Percentiles rank a stretch among this genome's conserved stretches.
Evolutionary conservation across 2,888 invertebrate species (phyloP).

Genomic region (Rhodophaea formosa): DNA sequence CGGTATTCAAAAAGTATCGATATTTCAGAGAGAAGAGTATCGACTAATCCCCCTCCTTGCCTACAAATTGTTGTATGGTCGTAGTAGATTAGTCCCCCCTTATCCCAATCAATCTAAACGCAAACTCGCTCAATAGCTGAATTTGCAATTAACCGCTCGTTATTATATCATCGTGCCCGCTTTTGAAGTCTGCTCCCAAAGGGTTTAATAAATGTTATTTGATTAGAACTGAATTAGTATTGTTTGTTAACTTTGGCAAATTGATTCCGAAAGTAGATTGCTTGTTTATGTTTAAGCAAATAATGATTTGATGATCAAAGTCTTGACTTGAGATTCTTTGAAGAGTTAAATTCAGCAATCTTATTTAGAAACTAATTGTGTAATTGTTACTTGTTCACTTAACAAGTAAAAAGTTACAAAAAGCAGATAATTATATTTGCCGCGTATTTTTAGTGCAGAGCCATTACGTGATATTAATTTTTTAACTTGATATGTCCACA

Average conservation of each 20-base stretch:
- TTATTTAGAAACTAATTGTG: no score
- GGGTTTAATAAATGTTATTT: conserved; percentile 30
- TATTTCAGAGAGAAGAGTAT: conserved; percentile 20
- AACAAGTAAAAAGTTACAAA: no score
- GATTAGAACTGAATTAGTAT: conserved; percentile 32
- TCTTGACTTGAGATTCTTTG: neutral
- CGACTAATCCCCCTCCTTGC: conserved; percentile 33
- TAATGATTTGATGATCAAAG: neutral
- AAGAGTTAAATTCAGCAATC: no score
- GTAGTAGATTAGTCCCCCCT: conserved; percentile 50
- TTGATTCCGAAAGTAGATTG: conserved; percentile 13
- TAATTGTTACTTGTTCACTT: no score
- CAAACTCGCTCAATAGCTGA: conserved; percentile 64
- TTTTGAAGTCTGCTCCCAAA: conserved; percentile 23
- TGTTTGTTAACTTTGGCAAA: conserved; percentile 25
- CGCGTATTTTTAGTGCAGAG: no score
- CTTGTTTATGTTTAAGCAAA: neutral
- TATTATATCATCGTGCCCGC: conserved; percentile 46
- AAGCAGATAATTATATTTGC: no score
- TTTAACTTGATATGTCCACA: no score
- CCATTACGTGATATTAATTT: no score
- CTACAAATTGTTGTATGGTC: conserved; percentile 57
- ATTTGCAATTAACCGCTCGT: conserved; percentile 62
- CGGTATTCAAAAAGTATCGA: conserved; percentile 23
- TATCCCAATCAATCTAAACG: conserved; percentile 65